Percentiles rank a stretch among this genome's conserved stretches.
Conservation (phyloP, 2,113 vertebrate genomes). For the Pituophis catenifer region DNA sequence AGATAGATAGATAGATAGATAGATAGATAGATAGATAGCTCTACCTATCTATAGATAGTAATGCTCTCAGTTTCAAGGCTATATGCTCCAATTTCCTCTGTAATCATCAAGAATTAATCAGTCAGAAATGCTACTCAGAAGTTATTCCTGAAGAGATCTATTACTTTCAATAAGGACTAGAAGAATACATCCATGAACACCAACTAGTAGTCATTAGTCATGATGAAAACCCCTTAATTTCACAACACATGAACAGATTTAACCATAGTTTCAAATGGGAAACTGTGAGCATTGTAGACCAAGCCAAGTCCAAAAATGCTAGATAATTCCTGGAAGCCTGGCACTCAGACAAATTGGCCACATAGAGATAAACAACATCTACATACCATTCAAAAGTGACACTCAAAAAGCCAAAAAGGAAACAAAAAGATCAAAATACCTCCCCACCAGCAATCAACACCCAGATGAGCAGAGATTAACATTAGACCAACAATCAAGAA, state of each 20-base stretch:
- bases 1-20: too few relatives aligned
- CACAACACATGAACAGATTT: neutral
- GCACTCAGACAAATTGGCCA: too few relatives aligned
- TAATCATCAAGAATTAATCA: neutral
- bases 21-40: too few relatives aligned
- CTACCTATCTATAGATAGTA: neutral
- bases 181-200: neutral
- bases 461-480: too few relatives aligned
- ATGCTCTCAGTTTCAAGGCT: neutral
- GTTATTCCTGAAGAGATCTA: neutral
- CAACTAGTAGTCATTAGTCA: neutral
- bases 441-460: too few relatives aligned
- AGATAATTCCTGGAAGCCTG: neutral
- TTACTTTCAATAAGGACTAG: neutral
- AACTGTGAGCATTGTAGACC: neutral
- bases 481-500: too few relatives aligned
- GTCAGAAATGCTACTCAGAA: neutral
- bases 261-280: neutral
- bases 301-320: neutral
- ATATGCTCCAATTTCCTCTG: neutral
- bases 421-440: too few relatives aligned
- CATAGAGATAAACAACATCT: too few relatives aligned
- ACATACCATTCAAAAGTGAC: too few relatives aligned
- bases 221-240: neutral
- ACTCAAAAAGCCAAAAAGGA: too few relatives aligned